phyloP scores from a whole-genome alignment of 2,888 invertebrate genomes.

The Cheiracanthium punctorium region DNA sequence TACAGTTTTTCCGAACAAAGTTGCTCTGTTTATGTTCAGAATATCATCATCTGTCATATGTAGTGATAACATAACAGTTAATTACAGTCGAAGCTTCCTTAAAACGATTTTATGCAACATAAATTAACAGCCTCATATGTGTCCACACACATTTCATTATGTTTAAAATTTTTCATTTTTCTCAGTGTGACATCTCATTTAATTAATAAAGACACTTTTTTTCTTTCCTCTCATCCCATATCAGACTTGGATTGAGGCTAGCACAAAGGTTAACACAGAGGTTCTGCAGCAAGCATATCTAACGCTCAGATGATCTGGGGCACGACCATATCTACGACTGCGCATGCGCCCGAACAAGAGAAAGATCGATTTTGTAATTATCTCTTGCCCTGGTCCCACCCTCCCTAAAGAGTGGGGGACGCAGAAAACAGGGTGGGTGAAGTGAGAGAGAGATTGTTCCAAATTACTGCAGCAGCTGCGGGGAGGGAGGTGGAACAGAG shows the following conservation, averaged over 20 bases:
- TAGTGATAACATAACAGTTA: too few species aligned
- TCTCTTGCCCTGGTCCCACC: conserved; percentile 31
- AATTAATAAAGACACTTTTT: neutral
- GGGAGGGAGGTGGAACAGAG: conserved; percentile 17
- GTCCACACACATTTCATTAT: too few species aligned
- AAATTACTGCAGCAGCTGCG: conserved; percentile 65
- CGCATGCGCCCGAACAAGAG: conserved; percentile 33
- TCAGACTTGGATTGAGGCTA: neutral
- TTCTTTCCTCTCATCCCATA: neutral
- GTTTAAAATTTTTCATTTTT: too few species aligned
- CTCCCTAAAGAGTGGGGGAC: neutral
- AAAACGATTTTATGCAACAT: too few species aligned
- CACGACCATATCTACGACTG: conserved; percentile 19
- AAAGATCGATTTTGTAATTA: conserved; percentile 68
- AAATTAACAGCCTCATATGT: too few species aligned
- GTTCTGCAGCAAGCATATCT: neutral
- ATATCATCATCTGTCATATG: too few species aligned
- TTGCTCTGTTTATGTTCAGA: too few species aligned
- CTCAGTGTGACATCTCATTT: neutral
- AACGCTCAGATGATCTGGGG: conserved; percentile 34
- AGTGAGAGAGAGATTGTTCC: conserved; percentile 57
- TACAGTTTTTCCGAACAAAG: too few species aligned
- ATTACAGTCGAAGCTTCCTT: too few species aligned
- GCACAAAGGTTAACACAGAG: neutral
- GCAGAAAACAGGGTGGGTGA: neutral